These are phyloP conservation scores for Brachionus manjavacas DNA, from an alignment of 1,140 invertebrate genomes.

Conservation along the genomic window DNA sequence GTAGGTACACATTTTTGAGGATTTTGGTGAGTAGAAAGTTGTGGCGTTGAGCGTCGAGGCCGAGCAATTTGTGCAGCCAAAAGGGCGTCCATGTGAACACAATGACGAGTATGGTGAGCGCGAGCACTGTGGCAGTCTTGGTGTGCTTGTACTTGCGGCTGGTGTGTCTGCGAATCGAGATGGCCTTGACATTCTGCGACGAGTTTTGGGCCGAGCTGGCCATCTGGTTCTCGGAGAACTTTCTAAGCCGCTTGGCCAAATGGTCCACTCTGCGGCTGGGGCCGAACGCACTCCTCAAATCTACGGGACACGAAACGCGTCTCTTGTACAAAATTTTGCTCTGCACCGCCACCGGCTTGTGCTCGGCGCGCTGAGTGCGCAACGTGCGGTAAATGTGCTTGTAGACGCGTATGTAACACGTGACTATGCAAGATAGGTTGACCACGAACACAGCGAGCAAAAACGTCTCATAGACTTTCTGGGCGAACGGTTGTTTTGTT, in stretches of 20 bases:
- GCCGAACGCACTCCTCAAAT: background rate
- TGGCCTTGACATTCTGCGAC: background rate
- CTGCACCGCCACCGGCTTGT: background rate
- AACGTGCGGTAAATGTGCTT: background rate
- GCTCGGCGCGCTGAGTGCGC: background rate
- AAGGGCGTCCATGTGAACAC: background rate
- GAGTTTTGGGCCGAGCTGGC: background rate
- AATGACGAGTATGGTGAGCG: background rate
- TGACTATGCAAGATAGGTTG: background rate
- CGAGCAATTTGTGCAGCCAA: background rate
- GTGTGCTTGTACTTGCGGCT: background rate
- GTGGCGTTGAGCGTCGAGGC: too few species aligned
- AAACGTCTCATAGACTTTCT: background rate
- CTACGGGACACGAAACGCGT: background rate
- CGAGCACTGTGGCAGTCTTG: background rate
- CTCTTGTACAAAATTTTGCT: background rate
- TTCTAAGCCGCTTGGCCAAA: background rate
- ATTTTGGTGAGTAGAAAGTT: background rate
- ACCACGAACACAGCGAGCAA: background rate
- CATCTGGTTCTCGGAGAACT: background rate
- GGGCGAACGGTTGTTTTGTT: background rate
- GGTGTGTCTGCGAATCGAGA: background rate
- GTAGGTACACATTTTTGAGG: background rate
- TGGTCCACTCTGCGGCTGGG: background rate
- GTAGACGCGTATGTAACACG: background rate